Base-by-base conservation (phyloP, 2,888 invertebrate genomes). In the Agonum fuliginosum region DNA sequence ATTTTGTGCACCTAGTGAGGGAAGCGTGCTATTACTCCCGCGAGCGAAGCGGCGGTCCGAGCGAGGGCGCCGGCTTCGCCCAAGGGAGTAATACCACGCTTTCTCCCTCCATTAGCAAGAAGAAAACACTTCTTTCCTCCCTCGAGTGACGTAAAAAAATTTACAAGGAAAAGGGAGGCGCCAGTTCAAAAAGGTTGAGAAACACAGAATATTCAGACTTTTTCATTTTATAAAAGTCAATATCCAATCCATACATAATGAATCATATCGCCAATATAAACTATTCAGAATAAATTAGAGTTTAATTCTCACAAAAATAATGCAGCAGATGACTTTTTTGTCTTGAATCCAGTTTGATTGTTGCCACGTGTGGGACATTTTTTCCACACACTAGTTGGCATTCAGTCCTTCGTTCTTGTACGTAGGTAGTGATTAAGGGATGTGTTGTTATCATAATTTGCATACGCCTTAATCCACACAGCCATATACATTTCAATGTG, bases 381-480 rank as follows among this genome's bases (percentile, higher is more conserved):
- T 27, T 27, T 5, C 12, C n/a, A 22, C 27, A 54, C 8, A 27
- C 27, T 14, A 30, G 17, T 58, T 62, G 30, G 12, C 30, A 62
- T 62, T 27, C 58, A 62, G 30, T 62, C 58, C 58, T 62, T 30
- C 58, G 58, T 62, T 14, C 58, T 62, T 12, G 12, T 27, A n/a
- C n/a, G 14, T 54, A 30, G 30, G 14, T 30, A 62, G 58, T 62
- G 58, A 62, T 62, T 62, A 62, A 62, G 58, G 58, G 58, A 62
- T 62, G 58, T 17, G 30, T 2, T 30, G 12, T 20, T 30, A 30
- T 62, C 30, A 30, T 14, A n/a, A 62, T 62, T 62, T 62, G 58
- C 58, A 62, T 62, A 62, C 58, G 58, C 58, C 58, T 62, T 62
- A 62, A 62, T 62, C 58, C 58, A 12, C 17, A 17, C 30, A 62